Base-by-base conservation (phyloP, 1,140 invertebrate species). In the Pinna nobilis region DNA sequence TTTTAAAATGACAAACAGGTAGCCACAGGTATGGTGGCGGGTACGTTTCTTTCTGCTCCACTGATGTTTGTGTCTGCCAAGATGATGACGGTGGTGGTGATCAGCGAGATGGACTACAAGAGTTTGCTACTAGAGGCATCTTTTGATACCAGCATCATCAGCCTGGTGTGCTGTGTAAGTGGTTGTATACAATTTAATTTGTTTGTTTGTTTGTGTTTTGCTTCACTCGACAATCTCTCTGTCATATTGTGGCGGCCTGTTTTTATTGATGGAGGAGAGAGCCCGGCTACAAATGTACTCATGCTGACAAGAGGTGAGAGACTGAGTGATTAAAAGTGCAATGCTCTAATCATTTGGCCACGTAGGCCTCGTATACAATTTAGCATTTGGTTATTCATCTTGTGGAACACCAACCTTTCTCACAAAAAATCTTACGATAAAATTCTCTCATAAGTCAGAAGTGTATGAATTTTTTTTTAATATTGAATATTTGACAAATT, bases 21-120 rank as follows among this genome's bases (percentile, higher is more conserved):
- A 87, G 95, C 97, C 1, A 94, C 94, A 70, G 94, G 95, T 49
- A 95, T 98, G 94, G 96, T 98, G 5, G 93, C 95, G 2, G 96
- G 96, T 73, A 98, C 97, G 0, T 96, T 98, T 85, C 88, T 98
- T 39, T 96, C 96, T 11, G 97, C 95, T 1, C 97, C 97, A 0
- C 89, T 98, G 44, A 98, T 98, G 94, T 97, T 97, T 86, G 92
- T 98, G 39, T 98, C 97, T 0, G 96, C 96, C 6, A 96, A 96
- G 91, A 94, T 98, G 91, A 95, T 97, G 70, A 79, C 82, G 9
- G 64, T 88, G 30, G 77, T 86, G 49, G 74, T 93, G 93, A 55
- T 92, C 87, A 72, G 70, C 57, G 68, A 79, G 92, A 94, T 84
- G 95, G 95, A 88, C 90, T 95, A 4, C 91, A 92, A 66, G 20